Percentiles rank a stretch among this genome's conserved stretches.
Evolutionary conservation across 37 sponge, comb jelly and placozoan species (phyloP).

Genomic region (Beroe ovata): DNA sequence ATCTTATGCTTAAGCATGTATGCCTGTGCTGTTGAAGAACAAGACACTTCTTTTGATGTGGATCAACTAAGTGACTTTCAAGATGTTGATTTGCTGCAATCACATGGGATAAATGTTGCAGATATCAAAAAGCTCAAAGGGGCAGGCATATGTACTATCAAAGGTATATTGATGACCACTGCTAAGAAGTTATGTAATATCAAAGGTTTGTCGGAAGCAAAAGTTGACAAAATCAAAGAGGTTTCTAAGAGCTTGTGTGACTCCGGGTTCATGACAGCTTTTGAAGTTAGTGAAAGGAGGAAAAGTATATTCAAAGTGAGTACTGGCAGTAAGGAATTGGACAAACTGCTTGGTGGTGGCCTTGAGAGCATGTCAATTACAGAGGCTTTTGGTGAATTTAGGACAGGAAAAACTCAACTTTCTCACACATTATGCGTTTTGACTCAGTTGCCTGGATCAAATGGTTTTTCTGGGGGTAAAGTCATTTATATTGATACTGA

Average conservation of each 20-base stretch:
- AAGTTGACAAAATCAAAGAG: conserved; percentile 98
- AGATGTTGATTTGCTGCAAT: conserved; percentile 90
- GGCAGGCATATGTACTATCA: conserved; percentile 95
- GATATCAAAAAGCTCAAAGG: conserved; percentile 96
- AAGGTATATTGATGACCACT: conserved; percentile 99
- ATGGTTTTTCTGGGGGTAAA: conserved; percentile 93
- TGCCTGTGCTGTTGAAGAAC: conserved; percentile 57
- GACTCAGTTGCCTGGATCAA: conserved; percentile 90
- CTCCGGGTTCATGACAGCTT: conserved; percentile 92
- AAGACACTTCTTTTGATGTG: conserved; percentile 6
- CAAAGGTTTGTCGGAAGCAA: conserved; percentile 96
- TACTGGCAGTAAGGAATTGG: conserved; percentile 93
- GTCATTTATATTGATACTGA: conserved; percentile 98
- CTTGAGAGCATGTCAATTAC: conserved; percentile 99
- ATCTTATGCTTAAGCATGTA: too few species aligned
- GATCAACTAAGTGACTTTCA: conserved; percentile 72
- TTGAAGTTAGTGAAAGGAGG: conserved; percentile 95
- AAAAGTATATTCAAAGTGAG: conserved; percentile 85
- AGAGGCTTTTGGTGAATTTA: conserved; percentile 98
- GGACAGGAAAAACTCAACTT: conserved; percentile 98
- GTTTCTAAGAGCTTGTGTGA: conserved; percentile 68
- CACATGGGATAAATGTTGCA: conserved; percentile 96
- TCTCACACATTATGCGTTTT: conserved; percentile 97
- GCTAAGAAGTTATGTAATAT: conserved; percentile 84
- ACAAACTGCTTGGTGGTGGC: conserved; percentile 81